These are phyloP conservation scores for Pachyseris speciosa DNA, from an alignment of 64 coral and sea anemone genomes.

Conservation along the genomic window DNA sequence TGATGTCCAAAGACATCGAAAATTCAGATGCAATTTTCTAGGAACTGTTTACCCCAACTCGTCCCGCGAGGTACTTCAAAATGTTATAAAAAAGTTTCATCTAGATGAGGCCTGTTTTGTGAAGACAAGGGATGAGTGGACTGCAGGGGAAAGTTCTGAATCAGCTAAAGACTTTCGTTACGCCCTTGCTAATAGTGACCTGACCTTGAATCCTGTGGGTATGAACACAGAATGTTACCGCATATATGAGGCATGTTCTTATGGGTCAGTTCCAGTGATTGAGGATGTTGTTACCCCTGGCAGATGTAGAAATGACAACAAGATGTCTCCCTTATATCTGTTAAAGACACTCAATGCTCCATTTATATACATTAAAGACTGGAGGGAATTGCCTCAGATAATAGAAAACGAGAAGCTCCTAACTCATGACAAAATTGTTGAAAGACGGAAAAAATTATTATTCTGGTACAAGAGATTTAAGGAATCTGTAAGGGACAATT, in stretches of 20 bases:
- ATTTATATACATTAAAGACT: constrained; percentile 96
- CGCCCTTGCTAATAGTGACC: constrained; percentile 90
- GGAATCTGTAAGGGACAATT: constrained; percentile 68
- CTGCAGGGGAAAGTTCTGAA: constrained; percentile 76
- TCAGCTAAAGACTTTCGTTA: constrained; percentile 74
- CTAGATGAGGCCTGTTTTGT: constrained; percentile 70
- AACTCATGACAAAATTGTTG: constrained; percentile 67
- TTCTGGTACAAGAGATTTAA: constrained; percentile 92
- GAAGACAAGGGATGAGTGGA: constrained; percentile 82
- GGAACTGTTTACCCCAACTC: constrained; percentile 88
- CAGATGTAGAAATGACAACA: constrained; percentile 42
- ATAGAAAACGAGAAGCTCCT: constrained; percentile 79
- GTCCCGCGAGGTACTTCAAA: constrained; percentile 69
- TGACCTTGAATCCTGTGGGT: constrained; percentile 91
- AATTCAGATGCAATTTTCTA: constrained; percentile 94
- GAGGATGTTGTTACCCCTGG: constrained; percentile 95
- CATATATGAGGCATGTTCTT: constrained; percentile 97
- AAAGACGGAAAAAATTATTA: constrained; percentile 77
- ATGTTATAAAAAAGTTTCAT: constrained; percentile 69
- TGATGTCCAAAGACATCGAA: constrained; percentile 65
- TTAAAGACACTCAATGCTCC: constrained; percentile 94
- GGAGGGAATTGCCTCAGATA: constrained; percentile 84
- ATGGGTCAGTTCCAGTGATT: constrained; percentile 96
- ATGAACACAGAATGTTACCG: constrained; percentile 99
- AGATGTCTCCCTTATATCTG: constrained; percentile 65